These are phyloP conservation scores for Alectura lathami DNA, from an alignment of 2,113 vertebrate species.

Conservation along the genomic window DNA sequence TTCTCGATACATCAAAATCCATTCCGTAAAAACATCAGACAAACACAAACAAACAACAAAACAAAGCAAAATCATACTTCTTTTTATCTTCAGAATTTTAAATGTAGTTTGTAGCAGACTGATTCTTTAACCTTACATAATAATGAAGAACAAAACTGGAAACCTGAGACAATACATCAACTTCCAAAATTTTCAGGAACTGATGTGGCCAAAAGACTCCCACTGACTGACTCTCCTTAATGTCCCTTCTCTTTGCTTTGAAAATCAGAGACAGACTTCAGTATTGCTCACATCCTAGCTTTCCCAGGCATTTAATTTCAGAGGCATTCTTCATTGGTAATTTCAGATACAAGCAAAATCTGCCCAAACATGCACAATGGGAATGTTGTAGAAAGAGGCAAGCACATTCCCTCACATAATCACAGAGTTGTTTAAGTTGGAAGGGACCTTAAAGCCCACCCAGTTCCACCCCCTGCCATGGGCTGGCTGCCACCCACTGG, in stretches of 20 bases:
- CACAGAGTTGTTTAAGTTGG: too few relatives aligned
- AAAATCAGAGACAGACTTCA: constrained; percentile 12
- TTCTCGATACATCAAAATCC: neutral
- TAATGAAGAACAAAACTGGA: neutral
- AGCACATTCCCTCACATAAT: neutral
- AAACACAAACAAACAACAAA: neutral
- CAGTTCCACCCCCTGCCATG: too few relatives aligned
- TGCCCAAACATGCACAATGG: neutral
- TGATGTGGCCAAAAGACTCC: neutral
- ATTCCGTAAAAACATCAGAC: neutral
- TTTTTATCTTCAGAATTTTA: neutral
- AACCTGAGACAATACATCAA: neutral
- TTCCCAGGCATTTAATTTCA: constrained; percentile 5
- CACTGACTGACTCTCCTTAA: neutral
- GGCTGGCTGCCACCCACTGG: too few relatives aligned
- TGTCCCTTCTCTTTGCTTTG: neutral
- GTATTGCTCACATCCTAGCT: neutral
- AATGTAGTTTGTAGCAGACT: neutral
- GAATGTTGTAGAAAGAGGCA: neutral
- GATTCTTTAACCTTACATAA: neutral
- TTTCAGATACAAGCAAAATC: neutral
- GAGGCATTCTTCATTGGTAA: neutral
- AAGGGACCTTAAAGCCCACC: too few relatives aligned
- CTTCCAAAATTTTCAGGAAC: neutral
- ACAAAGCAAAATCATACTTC: neutral